Percentiles rank a stretch among this genome's conserved stretches.
phyloP scores from a whole-genome alignment of 2,113 vertebrate genomes.

The Corythaixoides concolor region DNA sequence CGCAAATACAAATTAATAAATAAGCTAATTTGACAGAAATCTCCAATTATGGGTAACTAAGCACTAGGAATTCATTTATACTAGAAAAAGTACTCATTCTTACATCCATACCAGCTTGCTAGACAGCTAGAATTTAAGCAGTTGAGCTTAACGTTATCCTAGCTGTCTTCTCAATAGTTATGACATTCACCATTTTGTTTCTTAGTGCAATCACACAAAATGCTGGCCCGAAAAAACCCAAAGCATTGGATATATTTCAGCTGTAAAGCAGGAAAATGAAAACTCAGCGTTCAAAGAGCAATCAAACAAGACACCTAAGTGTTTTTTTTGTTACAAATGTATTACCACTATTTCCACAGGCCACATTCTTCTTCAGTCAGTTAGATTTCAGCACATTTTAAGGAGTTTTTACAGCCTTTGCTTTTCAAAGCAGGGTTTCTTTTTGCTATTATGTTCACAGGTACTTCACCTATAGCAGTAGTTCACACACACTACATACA shows the following conservation, averaged over 20 bases:
- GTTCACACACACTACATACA: background rate
- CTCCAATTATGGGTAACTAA: background rate
- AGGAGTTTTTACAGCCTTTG: background rate
- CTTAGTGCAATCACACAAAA: background rate
- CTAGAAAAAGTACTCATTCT: background rate
- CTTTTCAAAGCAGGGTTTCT: background rate
- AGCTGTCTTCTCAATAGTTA: background rate
- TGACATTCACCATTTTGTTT: background rate
- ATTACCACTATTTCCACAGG: background rate
- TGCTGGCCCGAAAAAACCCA: background rate
- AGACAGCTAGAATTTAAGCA: background rate
- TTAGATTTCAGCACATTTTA: background rate
- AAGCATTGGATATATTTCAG: background rate
- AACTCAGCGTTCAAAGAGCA: background rate
- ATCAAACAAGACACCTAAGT: rapidly evolving
- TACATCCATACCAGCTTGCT: background rate
- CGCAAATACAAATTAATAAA: background rate
- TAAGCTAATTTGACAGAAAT: background rate
- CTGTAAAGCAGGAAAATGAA: background rate
- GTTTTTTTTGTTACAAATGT: background rate
- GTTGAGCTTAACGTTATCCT: background rate
- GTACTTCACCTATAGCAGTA: background rate
- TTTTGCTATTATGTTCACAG: background rate
- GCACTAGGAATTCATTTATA: background rate
- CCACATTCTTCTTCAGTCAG: background rate